Conservation (phyloP, 2,113 vertebrate genomes). For the Myotis yumanensis region DNA sequence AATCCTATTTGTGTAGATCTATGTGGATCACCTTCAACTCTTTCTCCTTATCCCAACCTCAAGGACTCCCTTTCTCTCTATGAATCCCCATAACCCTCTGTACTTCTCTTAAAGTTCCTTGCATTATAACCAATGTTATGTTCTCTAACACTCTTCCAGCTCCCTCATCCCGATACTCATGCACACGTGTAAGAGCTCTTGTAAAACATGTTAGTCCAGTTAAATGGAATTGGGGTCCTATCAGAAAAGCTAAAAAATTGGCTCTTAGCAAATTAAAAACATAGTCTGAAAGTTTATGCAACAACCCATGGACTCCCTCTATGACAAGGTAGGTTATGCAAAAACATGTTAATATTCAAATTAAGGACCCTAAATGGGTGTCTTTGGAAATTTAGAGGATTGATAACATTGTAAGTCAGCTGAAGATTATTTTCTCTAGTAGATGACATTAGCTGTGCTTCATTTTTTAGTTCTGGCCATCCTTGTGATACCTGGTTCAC, state of each 20-base stretch:
- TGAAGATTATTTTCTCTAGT: slow-evolving; percentile 64
- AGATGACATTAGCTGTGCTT: neutral
- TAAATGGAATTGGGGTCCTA: neutral
- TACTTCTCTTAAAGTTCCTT: slow-evolving; percentile 13
- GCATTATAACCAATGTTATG: neutral
- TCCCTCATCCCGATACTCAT: neutral
- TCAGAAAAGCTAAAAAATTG: neutral
- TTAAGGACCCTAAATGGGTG: neutral
- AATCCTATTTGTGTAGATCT: neutral
- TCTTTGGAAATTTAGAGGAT: neutral
- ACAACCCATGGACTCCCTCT: neutral
- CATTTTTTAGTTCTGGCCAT: neutral
- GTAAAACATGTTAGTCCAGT: neutral
- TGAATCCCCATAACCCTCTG: neutral
- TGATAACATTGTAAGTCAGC: neutral
- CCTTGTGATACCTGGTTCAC: neutral
- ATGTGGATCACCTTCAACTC: neutral
- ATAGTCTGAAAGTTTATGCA: neutral
- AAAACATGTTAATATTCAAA: neutral
- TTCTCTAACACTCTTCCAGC: neutral
- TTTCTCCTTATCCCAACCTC: too few species aligned
- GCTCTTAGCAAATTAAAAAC: neutral
- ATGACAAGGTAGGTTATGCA: neutral
- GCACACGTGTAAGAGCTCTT: neutral
- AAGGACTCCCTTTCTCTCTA: neutral